Conservation (phyloP, 2,797 vertebrate genomes). For the Eulemur rubriventer region DNA sequence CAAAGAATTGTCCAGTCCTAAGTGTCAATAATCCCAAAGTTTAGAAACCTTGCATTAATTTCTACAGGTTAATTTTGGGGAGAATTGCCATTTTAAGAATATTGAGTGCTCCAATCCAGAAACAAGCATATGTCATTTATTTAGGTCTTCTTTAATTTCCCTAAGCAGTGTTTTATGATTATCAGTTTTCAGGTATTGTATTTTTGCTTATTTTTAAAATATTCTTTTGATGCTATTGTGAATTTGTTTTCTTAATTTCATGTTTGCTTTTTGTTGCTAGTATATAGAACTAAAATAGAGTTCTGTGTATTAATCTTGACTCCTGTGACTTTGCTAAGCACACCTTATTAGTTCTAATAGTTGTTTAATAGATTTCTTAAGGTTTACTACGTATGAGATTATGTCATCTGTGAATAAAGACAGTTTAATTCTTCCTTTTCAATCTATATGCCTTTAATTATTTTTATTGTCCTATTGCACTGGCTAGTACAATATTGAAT, state of each 20-base stretch:
- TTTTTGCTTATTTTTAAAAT: not conserved
- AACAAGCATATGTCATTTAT: not conserved
- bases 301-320: not conserved
- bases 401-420: not conserved
- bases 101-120: not conserved
- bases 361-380: not conserved
- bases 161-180: not conserved
- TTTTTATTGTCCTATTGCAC: not conserved
- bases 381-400: not conserved
- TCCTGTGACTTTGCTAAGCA: not conserved
- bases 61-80: not conserved
- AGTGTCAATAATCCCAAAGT: not conserved
- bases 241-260: not conserved
- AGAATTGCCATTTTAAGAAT: not conserved
- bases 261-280: not conserved
- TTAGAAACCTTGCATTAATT: not conserved
- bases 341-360: not conserved
- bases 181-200: not conserved
- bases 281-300: not conserved
- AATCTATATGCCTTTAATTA: not conserved
- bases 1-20: not conserved
- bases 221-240: not conserved
- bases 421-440: not conserved
- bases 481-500: not conserved
- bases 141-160: not conserved